Conservation (phyloP, 2,888 invertebrate genomes). For the Agonopterix heracliana region DNA sequence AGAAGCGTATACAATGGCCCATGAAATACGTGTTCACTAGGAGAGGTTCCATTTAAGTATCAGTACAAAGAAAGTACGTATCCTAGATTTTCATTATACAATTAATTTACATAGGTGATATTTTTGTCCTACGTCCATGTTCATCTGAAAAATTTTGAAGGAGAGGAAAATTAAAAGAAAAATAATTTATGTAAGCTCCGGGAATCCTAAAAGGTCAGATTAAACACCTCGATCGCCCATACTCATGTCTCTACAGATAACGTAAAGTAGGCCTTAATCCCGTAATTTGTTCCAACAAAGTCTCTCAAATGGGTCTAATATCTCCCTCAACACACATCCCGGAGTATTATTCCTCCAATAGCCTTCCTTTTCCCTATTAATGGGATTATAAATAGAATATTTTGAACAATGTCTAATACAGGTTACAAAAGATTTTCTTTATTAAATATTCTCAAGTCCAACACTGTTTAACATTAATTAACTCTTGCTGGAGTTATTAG, state of each 20-base stretch:
- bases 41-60: too few relatives aligned
- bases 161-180: too few relatives aligned
- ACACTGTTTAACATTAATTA: neutral
- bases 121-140: too few relatives aligned
- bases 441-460: neutral
- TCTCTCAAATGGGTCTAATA: constrained; percentile 13
- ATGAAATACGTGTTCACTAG: too few relatives aligned
- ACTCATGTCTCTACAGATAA: constrained; percentile 8
- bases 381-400: neutral
- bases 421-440: neutral
- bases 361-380: constrained; percentile 13
- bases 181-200: too few relatives aligned
- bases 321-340: constrained; percentile 14
- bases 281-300: constrained; percentile 17
- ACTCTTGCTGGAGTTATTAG: neutral
- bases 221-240: constrained; percentile 4
- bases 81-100: too few relatives aligned
- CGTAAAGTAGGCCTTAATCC: constrained; percentile 14
- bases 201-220: too few relatives aligned
- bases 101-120: too few relatives aligned
- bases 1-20: too few relatives aligned
- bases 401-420: neutral
- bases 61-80: too few relatives aligned
- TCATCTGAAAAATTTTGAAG: too few relatives aligned
- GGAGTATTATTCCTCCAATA: constrained; percentile 13